Percentiles rank a stretch among this genome's conserved stretches.
These are phyloP conservation scores for Podarcis lilfordi DNA, from an alignment of 2,797 vertebrate genomes.

Conservation along the genomic window DNA sequence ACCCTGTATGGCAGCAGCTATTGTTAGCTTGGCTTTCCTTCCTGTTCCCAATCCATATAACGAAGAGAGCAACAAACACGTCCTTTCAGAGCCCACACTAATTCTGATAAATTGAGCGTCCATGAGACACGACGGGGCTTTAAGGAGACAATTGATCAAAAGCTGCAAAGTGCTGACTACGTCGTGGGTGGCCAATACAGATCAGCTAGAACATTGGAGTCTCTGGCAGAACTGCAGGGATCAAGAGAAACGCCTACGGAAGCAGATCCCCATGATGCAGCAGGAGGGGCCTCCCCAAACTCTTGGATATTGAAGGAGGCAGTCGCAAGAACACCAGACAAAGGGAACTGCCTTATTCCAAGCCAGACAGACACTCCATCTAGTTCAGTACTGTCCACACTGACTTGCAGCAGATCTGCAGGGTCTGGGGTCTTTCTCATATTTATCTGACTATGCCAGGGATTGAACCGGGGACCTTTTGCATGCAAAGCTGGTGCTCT, in stretches of 20 bases:
- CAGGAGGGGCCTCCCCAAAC: not conserved
- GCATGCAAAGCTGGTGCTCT: no score
- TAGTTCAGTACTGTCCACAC: no score
- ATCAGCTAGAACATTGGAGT: not conserved
- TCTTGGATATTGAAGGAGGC: not conserved
- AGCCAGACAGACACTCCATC: no score
- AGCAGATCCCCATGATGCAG: not conserved
- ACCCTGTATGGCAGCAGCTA: not conserved
- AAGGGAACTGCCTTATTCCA: no score
- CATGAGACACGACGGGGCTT: not conserved
- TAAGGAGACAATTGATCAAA: conserved; percentile 11
- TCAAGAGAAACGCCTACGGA: not conserved
- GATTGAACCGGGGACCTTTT: no score
- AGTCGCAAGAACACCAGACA: no score
- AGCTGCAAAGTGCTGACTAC: not conserved
- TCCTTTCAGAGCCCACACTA: not conserved
- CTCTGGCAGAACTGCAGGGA: not conserved
- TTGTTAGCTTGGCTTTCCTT: not conserved
- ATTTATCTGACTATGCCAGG: no score
- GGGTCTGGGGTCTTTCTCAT: no score
- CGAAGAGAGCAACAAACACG: not conserved
- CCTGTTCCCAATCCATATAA: not conserved
- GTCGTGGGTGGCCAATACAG: not conserved
- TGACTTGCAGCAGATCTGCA: no score
- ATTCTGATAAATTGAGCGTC: not conserved